Evolutionary conservation across 2,888 invertebrate species (phyloP).

Genomic region (Cerceris rybyensis): DNA sequence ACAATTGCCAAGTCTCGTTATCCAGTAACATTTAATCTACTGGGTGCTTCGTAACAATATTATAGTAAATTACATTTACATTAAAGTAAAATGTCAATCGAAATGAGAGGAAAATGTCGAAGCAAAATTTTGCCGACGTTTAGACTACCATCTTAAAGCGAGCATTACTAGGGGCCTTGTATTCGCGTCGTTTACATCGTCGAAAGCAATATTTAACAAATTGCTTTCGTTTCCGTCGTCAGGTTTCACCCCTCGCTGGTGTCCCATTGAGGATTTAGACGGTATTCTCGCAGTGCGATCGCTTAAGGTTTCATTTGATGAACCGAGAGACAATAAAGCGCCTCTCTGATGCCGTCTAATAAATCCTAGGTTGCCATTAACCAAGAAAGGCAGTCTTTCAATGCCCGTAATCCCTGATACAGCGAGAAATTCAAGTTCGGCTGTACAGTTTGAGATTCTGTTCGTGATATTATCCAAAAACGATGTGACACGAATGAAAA

Average conservation of each 20-base stretch:
- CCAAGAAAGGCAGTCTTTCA: background rate
- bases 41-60: too few relatives aligned
- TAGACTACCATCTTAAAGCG: slow-evolving; percentile 44
- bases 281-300: slow-evolving; percentile 53
- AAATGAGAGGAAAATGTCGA: too few relatives aligned
- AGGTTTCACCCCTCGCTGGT: slow-evolving; percentile 28
- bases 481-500: too few relatives aligned
- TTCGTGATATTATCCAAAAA: too few relatives aligned
- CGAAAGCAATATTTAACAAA: slow-evolving; percentile 78
- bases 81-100: too few relatives aligned
- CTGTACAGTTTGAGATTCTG: too few relatives aligned
- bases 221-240: slow-evolving; percentile 74
- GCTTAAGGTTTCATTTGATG: slow-evolving; percentile 73
- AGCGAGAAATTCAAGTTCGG: too few relatives aligned
- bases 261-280: slow-evolving; percentile 59
- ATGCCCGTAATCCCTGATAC: too few relatives aligned
- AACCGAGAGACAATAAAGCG: slow-evolving; percentile 67
- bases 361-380: slow-evolving; percentile 32
- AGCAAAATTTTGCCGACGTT: background rate
- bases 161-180: slow-evolving; percentile 52
- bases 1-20: too few relatives aligned
- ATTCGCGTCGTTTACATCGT: slow-evolving; percentile 67
- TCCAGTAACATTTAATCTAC: too few relatives aligned
- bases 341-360: slow-evolving; percentile 38
- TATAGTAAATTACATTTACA: too few relatives aligned